phyloP scores from a whole-genome alignment of 1,140 invertebrate genomes.

The Linepithema humile region DNA sequence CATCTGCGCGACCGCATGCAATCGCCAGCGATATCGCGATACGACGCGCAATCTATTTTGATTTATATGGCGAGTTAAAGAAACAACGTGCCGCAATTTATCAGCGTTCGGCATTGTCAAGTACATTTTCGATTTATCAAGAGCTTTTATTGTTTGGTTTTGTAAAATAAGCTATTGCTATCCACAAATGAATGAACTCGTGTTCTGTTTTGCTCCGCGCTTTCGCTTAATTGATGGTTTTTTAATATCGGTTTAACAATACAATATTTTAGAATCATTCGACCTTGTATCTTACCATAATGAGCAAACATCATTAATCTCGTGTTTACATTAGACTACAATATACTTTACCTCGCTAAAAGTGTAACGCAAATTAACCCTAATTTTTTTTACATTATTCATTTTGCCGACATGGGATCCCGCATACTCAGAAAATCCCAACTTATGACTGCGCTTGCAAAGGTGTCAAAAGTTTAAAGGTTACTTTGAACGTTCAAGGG shows the following conservation, averaged over 20 bases:
- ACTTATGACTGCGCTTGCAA: background rate
- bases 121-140: background rate
- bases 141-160: background rate
- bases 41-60: constrained; percentile 21
- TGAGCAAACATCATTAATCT: constrained; percentile 31
- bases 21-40: background rate
- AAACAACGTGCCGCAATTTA: constrained; percentile 19
- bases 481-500: background rate
- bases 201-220: background rate
- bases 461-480: background rate
- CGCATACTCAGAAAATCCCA: background rate
- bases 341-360: constrained; percentile 10
- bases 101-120: constrained; percentile 15
- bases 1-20: background rate
- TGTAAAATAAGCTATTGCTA: background rate
- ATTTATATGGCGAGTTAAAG: constrained; percentile 22
- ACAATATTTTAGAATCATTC: background rate
- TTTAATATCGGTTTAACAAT: constrained; percentile 29
- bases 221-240: background rate
- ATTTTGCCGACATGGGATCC: background rate
- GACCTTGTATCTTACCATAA: constrained; percentile 9
- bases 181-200: background rate
- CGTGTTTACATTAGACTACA: background rate
- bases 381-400: constrained; percentile 28
- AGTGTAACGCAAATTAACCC: background rate